phyloP scores from a whole-genome alignment of 2,113 vertebrate genomes.

The Sinocyclocheilus maitianheensis region DNA sequence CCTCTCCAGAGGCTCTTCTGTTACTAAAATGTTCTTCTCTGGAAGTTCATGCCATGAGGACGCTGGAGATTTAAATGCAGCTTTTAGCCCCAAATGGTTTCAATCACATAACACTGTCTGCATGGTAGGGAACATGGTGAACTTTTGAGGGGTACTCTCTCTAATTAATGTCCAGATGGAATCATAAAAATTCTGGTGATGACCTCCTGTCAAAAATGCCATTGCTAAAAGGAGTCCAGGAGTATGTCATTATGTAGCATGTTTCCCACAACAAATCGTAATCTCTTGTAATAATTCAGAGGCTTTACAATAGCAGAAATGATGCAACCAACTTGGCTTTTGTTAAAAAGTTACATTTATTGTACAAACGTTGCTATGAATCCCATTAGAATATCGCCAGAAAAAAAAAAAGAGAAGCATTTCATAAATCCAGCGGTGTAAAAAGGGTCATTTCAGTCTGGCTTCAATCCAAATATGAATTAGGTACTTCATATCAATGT shows the following conservation, averaged over 20 bases:
- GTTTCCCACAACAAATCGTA: conserved; percentile 37
- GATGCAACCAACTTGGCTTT: conserved; percentile 4
- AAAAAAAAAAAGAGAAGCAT: background rate
- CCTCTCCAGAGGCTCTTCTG: conserved; percentile 22
- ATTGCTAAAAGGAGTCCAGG: too few species aligned
- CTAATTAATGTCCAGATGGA: conserved; percentile 42
- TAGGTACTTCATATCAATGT: background rate
- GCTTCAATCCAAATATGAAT: background rate
- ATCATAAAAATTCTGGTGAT: conserved; percentile 31
- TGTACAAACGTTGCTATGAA: background rate
- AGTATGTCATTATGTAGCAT: background rate
- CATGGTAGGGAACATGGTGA: conserved; percentile 39
- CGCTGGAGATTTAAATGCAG: background rate
- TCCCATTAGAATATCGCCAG: background rate
- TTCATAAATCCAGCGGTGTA: conserved; percentile 20
- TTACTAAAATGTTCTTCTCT: conserved; percentile 8
- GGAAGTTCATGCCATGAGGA: conserved; percentile 16
- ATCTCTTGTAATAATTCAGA: background rate
- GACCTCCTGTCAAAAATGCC: conserved; percentile 19
- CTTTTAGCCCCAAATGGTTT: conserved; percentile 52
- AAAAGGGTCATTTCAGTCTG: background rate
- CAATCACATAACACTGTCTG: conserved; percentile 50
- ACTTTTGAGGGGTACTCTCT: conserved; percentile 36
- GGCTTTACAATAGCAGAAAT: conserved; percentile 9
- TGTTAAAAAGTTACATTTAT: conserved; percentile 41